Evolutionary conservation across 2,888 invertebrate species (phyloP), one percentile per base, ranked within the genome.

Genomic region (Ornithoptera alexandrae): DNA sequence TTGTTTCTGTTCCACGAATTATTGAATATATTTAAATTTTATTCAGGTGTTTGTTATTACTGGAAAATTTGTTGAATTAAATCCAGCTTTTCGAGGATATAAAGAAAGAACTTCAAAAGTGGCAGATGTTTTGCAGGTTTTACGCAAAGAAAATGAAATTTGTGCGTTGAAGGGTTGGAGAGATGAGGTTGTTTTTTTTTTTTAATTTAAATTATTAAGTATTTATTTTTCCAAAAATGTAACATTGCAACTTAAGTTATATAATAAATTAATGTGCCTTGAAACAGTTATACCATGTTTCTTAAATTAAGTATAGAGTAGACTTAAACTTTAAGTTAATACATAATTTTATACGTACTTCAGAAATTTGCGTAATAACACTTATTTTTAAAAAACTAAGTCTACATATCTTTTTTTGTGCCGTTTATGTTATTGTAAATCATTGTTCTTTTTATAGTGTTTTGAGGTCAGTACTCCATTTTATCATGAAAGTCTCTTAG

Each of bases 161-260:
- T 93, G 96, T 74, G 96, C 98, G 60, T 90, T 98, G 12, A 95
- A 96, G 82, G 98, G 98, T 22, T 98, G 98, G 98, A 94, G 98
- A 83, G 96, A 98, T 93, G 98, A 98, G 95, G 97, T 97, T 17
- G 5, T 17, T 15, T 17, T 50, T 15, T 50, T 50, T 2, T 2
- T n/a, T n/a, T n/a, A n/a, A 3, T 50, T 50, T 50, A 12, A 15
- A 50, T 17, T 18, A 18, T 17, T 17, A 4, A 50, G 17, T 50
- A 17, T 50, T 15, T 17, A 15, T 50, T 18, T 17, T 50, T 50
- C 18, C 8, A 10, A 39, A 39, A 7, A 39, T 50, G 30, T 30
- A 30, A 30, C 5, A 30, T 30, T 30, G 30, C 30, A 30, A 30
- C 30, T 5, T 3, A 30, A 30, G 30, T 30, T 30, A 30, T 30